Percentiles rank a stretch among this genome's conserved stretches.
phyloP scores from a whole-genome alignment of 2,888 invertebrate species.

The Catocala sponsa region DNA sequence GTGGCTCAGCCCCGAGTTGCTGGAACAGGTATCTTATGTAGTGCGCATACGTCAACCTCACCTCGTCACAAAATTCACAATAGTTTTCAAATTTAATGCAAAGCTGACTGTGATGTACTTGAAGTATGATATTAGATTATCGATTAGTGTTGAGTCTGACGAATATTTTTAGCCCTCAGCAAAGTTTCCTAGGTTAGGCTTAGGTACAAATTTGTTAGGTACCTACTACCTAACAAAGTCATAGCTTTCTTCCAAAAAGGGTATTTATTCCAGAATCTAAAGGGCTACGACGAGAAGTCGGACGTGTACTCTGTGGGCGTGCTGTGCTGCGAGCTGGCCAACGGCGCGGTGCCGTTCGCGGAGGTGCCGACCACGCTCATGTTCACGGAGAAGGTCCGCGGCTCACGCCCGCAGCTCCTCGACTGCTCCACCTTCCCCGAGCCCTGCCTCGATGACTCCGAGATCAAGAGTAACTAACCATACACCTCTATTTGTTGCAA shows the following conservation, averaged over 20 bases:
- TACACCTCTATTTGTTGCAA: background rate
- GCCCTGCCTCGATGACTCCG: slow-evolving; percentile 74
- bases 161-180: too few species aligned
- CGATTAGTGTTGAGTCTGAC: too few species aligned
- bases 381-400: slow-evolving; percentile 96
- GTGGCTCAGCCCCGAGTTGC: slow-evolving; percentile 97
- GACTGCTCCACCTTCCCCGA: slow-evolving; percentile 91
- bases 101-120: too few species aligned
- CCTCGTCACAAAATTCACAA: too few species aligned
- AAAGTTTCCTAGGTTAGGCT: too few species aligned
- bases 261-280: slow-evolving; percentile 88
- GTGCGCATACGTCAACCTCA: background rate
- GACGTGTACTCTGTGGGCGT: slow-evolving; percentile 98
- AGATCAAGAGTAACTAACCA: slow-evolving; percentile 70
- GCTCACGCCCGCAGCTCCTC: slow-evolving; percentile 92
- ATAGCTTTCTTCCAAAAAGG: background rate
- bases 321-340: slow-evolving; percentile 95
- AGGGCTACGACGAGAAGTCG: slow-evolving; percentile 96
- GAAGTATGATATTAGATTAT: too few species aligned
- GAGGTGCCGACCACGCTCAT: slow-evolving; percentile 96
- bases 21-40: slow-evolving; percentile 90
- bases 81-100: too few species aligned
- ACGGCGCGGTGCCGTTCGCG: slow-evolving; percentile 95
- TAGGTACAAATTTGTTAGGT: too few species aligned
- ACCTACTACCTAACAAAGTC: too few species aligned